Evolutionary conservation across 2,797 vertebrate genomes (phyloP).

Genomic region (Hipposideros larvatus): DNA sequence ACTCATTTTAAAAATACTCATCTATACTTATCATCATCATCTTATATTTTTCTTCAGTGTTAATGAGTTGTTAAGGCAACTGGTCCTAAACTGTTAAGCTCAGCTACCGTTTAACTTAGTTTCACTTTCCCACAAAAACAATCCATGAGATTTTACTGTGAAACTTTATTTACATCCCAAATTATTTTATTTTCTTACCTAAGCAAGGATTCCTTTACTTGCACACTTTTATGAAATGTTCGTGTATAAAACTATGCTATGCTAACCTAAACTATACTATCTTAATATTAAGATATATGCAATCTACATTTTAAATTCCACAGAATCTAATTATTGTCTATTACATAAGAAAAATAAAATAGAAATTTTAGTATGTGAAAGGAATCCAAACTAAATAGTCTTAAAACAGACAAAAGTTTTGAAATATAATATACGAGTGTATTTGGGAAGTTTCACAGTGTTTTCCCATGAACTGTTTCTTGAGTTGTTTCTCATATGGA

Average conservation of each 20-base stretch:
- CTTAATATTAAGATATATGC: not conserved
- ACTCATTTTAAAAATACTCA: not conserved
- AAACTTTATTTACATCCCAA: not conserved
- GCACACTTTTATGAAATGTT: not conserved
- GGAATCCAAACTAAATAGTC: not conserved
- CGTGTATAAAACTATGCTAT: not conserved
- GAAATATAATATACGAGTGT: not conserved
- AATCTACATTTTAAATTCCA: conserved; percentile 18
- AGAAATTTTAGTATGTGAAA: not conserved
- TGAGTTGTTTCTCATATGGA: not conserved
- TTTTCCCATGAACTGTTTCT: not conserved
- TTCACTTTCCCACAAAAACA: not conserved
- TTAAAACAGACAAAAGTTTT: not conserved
- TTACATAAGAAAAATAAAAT: not conserved
- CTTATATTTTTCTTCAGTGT: not conserved
- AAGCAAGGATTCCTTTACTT: not conserved
- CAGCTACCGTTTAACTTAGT: not conserved
- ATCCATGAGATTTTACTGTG: not conserved
- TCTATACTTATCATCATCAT: not conserved
- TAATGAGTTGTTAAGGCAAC: not conserved
- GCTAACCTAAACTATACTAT: not conserved
- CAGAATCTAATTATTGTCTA: not conserved
- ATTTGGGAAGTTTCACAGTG: not conserved
- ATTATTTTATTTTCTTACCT: not conserved
- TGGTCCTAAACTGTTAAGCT: not conserved